Evolutionary conservation across 2,797 vertebrate species (phyloP).

Genomic region (Sebastes ruberrimus): DNA sequence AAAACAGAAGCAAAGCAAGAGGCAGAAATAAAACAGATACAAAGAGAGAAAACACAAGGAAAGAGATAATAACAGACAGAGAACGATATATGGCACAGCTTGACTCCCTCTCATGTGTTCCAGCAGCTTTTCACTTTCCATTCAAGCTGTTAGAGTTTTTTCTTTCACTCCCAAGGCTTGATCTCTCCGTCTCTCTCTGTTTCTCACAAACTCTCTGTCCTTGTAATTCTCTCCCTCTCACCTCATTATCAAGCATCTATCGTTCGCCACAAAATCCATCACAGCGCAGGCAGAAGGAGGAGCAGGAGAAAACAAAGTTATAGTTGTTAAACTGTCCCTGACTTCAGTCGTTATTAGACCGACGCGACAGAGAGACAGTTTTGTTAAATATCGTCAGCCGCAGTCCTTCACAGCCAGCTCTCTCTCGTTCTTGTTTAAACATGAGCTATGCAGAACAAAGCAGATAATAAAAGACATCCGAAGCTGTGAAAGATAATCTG

Average conservation of each 20-base stretch:
- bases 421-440: not conserved
- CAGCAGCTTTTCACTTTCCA: conserved; percentile 25
- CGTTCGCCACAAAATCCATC: conserved; percentile 20
- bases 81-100: conserved; percentile 5
- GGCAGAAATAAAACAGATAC: conserved; percentile 24
- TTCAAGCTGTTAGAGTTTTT: conserved; percentile 1
- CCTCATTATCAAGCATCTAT: conserved; percentile 36
- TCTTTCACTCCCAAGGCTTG: not conserved
- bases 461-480: not conserved
- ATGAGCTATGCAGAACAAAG: conserved; percentile 1
- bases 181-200: not conserved
- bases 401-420: not conserved
- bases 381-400: conserved; percentile 26
- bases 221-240: conserved; percentile 32
- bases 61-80: conserved; percentile 9
- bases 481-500: conserved; percentile 3
- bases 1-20: conserved; percentile 1
- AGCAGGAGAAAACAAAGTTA: not conserved
- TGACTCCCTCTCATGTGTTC: conserved; percentile 14
- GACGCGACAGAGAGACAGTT: not conserved
- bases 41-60: conserved; percentile 7
- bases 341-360: conserved; percentile 11
- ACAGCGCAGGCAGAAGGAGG: not conserved
- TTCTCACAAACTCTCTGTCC: conserved; percentile 14
- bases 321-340: not conserved